phyloP scores from a whole-genome alignment of 2,113 vertebrate species.

The Acanthochromis polyacanthus region DNA sequence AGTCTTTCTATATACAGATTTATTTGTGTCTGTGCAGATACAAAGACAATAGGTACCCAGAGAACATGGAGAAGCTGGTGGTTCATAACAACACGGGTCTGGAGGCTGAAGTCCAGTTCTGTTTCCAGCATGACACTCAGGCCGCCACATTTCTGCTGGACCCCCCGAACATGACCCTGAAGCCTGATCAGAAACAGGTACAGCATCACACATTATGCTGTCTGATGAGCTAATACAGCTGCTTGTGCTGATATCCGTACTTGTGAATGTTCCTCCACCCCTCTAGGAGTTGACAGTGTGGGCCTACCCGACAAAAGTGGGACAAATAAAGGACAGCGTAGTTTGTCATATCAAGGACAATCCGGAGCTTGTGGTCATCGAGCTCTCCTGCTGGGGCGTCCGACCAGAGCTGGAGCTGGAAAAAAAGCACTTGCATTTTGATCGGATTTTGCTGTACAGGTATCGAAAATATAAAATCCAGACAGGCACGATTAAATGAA shows the following conservation, averaged over 20 bases:
- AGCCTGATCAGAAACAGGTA: constrained; percentile 89
- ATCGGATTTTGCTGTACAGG: constrained; percentile 89
- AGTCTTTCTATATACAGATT: not conserved
- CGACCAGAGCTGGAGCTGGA: constrained; percentile 89
- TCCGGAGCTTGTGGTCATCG: constrained; percentile 85
- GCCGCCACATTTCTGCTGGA: constrained; percentile 90
- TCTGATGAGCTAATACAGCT: too few relatives aligned
- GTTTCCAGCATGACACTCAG: constrained; percentile 86
- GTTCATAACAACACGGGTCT: constrained; percentile 88
- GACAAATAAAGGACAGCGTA: constrained; percentile 88
- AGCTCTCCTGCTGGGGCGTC: constrained; percentile 89
- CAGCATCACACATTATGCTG: too few relatives aligned
- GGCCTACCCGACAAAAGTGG: constrained; percentile 90
- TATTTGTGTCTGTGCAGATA: constrained; percentile 82
- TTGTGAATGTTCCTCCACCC: constrained; percentile 5
- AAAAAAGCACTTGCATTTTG: constrained; percentile 86
- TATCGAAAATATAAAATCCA: constrained; percentile 58
- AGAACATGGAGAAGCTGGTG: constrained; percentile 87
- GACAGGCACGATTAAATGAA: too few relatives aligned
- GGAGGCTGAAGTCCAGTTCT: constrained; percentile 85
- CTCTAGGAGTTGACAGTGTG: constrained; percentile 88
- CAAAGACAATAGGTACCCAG: constrained; percentile 84
- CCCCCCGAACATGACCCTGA: constrained; percentile 87
- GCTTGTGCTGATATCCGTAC: not conserved
- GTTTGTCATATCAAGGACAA: constrained; percentile 90